Evolutionary conservation across 1,140 invertebrate species (phyloP), one percentile per base, ranked within the genome.

Genomic region (Lanistes nyassanus): DNA sequence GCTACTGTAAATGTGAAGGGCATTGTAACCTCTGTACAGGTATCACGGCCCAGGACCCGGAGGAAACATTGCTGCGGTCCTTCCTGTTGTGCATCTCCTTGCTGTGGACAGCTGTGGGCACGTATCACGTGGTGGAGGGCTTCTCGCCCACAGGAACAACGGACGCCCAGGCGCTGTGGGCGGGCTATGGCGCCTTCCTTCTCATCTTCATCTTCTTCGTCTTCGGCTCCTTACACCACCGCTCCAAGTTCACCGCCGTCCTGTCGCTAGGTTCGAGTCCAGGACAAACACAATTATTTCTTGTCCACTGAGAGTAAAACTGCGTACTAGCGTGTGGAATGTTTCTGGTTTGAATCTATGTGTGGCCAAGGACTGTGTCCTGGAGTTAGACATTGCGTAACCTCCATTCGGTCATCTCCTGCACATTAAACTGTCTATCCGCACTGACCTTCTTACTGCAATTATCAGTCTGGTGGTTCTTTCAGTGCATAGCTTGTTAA

Each of bases 51-150:
- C 76, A 74, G 29, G 80, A 81, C 31, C 68, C 42, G 4, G 74
- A 81, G 6, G 77, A 75, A 56, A 47, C 73, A 23, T 13, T 84
- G 19, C 47, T 82, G 2, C 67, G 78, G n/a, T 78, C 81, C 1
- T 62, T 84, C 21, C 56, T 82, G 13, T 70, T 85, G 13, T 76
- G 75, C 37, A 58, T 80, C 65, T 69, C 75, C 34, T 74, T 79
- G 1, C 37, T 84, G 34, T 84, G 84, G 82, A 77, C 74, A 6
- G 67, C 77, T 9, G 60, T 81, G 73, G 84, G 84, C n/a, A 42
- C 80, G 9, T 81, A 76, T 55, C 75, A 83, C 65, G 70, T 83
- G 21, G 75, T 60, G n/a, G 77, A 79, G 55, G 71, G 34, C 36
- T 65, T 81, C 53, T 71, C 66, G 5, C 76, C 73, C 9, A 74